phyloP scores from a whole-genome alignment of 2,113 vertebrate species.

The Anas platyrhynchos region DNA sequence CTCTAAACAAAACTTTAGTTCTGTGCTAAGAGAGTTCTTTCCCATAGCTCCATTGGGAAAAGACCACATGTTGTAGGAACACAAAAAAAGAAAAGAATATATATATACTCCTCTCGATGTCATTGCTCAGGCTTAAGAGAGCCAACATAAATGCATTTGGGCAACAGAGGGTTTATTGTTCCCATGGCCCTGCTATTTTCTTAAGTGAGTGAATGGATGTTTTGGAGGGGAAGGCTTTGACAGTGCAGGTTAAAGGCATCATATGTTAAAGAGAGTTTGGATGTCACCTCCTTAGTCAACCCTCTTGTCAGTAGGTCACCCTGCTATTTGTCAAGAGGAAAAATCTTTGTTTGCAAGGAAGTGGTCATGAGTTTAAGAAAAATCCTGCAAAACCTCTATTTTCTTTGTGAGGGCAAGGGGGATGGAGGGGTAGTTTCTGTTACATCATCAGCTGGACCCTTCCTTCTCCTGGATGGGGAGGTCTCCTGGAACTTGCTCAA shows the following conservation, averaged over 20 bases:
- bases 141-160: not conserved
- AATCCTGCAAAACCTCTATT: not conserved
- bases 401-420: not conserved
- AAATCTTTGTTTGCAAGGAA: not conserved
- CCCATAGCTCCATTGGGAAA: not conserved
- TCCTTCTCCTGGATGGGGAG: not conserved
- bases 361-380: not conserved
- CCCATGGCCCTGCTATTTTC: not conserved
- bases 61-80: not conserved
- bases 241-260: not conserved
- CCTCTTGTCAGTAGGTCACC: not conserved
- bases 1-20: not conserved
- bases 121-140: not conserved
- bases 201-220: not conserved
- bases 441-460: not conserved
- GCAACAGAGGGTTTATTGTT: conserved; percentile 3
- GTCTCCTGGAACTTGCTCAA: not conserved
- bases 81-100: not conserved
- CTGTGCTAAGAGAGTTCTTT: not conserved
- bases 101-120: not conserved
- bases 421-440: not conserved
- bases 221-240: not conserved
- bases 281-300: not conserved
- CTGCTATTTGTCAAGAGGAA: not conserved
- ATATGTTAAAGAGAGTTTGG: not conserved